Evolutionary conservation across 2,888 invertebrate genomes (phyloP).

Genomic region (Drosophila meridionalis): DNA sequence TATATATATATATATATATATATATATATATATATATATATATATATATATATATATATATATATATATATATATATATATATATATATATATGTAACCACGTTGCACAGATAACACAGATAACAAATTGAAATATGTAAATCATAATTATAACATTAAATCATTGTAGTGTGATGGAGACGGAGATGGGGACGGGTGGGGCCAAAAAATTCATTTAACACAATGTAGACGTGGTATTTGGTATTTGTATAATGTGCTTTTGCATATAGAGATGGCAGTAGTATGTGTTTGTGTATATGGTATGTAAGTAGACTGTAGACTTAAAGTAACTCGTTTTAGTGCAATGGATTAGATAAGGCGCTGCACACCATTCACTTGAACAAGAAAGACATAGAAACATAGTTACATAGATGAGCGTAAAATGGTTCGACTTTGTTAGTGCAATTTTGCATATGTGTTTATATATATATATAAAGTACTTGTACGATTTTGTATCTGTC

Average conservation of each 20-base stretch:
- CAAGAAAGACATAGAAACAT: constrained; percentile 14
- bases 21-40: constrained; percentile 1
- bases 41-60: constrained; percentile 6
- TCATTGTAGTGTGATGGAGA: constrained; percentile 36
- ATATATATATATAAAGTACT: constrained; percentile 5
- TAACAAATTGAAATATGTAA: constrained; percentile 4
- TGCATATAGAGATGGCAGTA: constrained; percentile 9
- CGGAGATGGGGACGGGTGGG: not conserved
- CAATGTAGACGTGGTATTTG: constrained; percentile 22
- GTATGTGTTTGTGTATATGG: constrained; percentile 7
- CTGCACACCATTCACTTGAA: constrained; percentile 35
- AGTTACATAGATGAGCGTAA: constrained; percentile 7
- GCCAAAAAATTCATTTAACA: constrained; percentile 41
- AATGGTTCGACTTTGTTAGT: constrained; percentile 6
- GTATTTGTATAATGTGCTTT: constrained; percentile 25
- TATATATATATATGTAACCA: not conserved
- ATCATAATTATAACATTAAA: constrained; percentile 23
- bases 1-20: not conserved
- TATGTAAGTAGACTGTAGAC: constrained; percentile 16
- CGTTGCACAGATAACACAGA: constrained; percentile 6
- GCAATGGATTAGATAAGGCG: constrained; percentile 28
- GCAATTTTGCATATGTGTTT: not conserved
- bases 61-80: not conserved
- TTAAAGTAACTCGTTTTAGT: constrained; percentile 14
- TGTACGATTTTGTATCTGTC: constrained; percentile 11